These are phyloP conservation scores for Galbula dea DNA, from an alignment of 2,113 vertebrate genomes.

Conservation along the genomic window DNA sequence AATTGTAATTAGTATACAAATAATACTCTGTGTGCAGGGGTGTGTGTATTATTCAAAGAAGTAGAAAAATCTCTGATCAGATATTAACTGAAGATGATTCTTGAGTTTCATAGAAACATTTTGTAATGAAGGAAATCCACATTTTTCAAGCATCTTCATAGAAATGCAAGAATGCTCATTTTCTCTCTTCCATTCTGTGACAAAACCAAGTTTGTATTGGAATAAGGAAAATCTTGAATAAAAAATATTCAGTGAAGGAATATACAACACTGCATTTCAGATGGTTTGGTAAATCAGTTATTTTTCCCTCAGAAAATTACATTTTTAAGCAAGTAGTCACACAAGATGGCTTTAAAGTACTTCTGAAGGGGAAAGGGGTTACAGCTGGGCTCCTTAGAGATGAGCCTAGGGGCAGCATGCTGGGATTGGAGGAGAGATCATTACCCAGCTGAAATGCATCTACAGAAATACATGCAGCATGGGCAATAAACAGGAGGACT, in stretches of 20 bases:
- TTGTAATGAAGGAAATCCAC: background rate
- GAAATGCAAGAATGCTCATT: background rate
- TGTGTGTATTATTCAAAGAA: background rate
- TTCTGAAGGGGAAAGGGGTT: too few relatives aligned
- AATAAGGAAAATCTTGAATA: background rate
- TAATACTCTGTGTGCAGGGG: background rate
- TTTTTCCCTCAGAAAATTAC: background rate
- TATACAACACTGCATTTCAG: too few relatives aligned
- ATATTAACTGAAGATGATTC: background rate
- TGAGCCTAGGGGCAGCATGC: too few relatives aligned
- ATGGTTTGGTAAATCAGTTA: background rate
- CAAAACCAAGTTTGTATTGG: background rate
- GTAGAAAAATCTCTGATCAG: background rate
- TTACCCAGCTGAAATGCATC: too few relatives aligned
- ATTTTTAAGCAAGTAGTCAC: background rate
- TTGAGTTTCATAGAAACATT: background rate
- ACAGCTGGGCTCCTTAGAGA: too few relatives aligned
- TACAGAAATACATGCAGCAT: too few relatives aligned
- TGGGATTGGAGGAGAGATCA: too few relatives aligned
- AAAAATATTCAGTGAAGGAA: background rate
- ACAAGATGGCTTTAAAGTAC: too few relatives aligned
- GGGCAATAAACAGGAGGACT: too few relatives aligned
- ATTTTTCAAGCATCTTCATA: background rate
- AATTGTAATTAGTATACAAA: background rate
- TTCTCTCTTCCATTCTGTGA: background rate